phyloP scores from a whole-genome alignment of 2,888 invertebrate genomes.

The Catonia carolina region DNA sequence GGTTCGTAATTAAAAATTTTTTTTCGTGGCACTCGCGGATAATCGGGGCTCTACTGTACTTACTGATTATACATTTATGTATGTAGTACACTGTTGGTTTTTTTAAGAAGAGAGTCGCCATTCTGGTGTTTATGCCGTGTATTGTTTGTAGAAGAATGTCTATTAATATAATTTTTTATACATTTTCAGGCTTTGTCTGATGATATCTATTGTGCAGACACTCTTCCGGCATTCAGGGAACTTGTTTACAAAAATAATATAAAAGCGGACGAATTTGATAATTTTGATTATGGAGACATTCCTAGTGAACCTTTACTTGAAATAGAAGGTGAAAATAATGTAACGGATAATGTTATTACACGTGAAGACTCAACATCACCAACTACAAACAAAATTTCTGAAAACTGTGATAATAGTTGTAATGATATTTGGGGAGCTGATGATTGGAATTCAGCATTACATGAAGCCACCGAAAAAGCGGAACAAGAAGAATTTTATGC shows the following conservation, averaged over 20 bases:
- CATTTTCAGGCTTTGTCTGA: slow-evolving; percentile 18
- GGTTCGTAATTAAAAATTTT: too few relatives aligned
- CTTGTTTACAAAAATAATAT: neutral
- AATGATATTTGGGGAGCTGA: neutral
- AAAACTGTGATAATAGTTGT: too few relatives aligned
- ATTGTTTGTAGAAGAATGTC: too few relatives aligned
- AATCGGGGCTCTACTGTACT: too few relatives aligned
- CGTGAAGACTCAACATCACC: too few relatives aligned
- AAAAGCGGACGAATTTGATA: neutral
- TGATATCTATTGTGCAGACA: slow-evolving; percentile 20
- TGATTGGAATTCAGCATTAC: slow-evolving; percentile 4
- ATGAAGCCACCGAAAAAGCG: slow-evolving; percentile 16
- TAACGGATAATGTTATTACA: too few relatives aligned
- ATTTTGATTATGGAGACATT: neutral
- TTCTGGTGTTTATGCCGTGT: too few relatives aligned
- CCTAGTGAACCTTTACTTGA: neutral
- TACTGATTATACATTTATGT: too few relatives aligned
- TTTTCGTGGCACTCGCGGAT: too few relatives aligned
- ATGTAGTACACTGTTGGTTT: too few relatives aligned
- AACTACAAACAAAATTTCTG: neutral
- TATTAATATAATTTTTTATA: neutral
- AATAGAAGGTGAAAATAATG: neutral
- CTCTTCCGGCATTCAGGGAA: slow-evolving; percentile 15
- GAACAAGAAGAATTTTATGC: slow-evolving; percentile 6
- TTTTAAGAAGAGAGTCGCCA: too few relatives aligned